A percentile compares a stretch with the other conserved stretches of the same genome.
These are phyloP conservation scores for Pungitius pungitius DNA, from an alignment of 2,113 vertebrate species.

Conservation along the genomic window DNA sequence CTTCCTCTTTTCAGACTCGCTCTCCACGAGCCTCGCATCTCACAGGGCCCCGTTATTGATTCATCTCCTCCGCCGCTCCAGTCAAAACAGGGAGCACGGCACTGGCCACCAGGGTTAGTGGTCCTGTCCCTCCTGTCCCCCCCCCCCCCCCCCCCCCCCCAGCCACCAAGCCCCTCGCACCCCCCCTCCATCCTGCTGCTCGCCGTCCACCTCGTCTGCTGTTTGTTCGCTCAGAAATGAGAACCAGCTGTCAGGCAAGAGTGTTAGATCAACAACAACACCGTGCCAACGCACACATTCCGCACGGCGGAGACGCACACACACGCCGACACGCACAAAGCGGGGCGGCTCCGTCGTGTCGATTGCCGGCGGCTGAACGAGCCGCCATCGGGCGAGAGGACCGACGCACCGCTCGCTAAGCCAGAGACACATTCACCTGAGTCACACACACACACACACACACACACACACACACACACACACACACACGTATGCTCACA, in stretches of 20 bases:
- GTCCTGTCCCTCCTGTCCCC: neutral
- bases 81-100: neutral
- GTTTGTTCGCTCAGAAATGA: conserved; percentile 67
- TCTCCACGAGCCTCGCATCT: conserved; percentile 31
- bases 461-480: conserved; percentile 7
- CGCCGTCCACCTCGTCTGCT: conserved; percentile 54
- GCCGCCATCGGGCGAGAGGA: conserved; percentile 75
- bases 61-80: neutral
- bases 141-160: neutral
- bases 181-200: neutral
- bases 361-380: conserved; percentile 57
- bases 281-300: conserved; percentile 61
- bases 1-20: conserved; percentile 76
- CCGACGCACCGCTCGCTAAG: conserved; percentile 63
- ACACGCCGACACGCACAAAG: conserved; percentile 19
- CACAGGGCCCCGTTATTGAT: neutral
- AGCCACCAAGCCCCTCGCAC: no score
- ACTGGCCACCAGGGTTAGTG: conserved; percentile 3
- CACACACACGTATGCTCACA: conserved; percentile 10
- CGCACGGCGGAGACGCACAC: conserved; percentile 35
- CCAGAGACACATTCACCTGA: conserved; percentile 73
- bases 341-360: conserved; percentile 49
- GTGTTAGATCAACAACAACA: conserved; percentile 73
- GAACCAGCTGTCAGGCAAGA: conserved; percentile 67
- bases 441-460: conserved; percentile 28